Evolutionary conservation across 1,140 invertebrate species (phyloP), one percentile per base, ranked within the genome.

Genomic region (Mesaphorura yosii): DNA sequence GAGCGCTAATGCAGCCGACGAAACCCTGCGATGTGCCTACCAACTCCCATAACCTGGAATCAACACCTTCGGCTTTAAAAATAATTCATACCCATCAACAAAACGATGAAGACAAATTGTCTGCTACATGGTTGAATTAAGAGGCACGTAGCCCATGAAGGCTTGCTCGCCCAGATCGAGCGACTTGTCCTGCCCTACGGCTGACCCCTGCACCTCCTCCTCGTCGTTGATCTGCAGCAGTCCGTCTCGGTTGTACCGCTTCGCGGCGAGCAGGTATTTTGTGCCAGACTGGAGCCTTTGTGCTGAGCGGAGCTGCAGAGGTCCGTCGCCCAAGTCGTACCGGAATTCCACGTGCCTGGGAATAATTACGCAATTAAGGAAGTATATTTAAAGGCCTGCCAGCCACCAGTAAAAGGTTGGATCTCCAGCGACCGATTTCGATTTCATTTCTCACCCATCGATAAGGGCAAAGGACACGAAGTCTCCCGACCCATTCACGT

Each of bases 251-350:
- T 88, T 83, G 66, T 87, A 87, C 37, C 88, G 73, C 64, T 87
- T 88, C 3, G 86, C 85, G 1, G 83, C 78, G 15, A 90, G 78
- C 58, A 77, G 79, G 66, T 92, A 87, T 65, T 80, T 84, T 57
- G 78, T 76, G 45, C 86, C 83, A 62, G 86, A 72, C 6, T 76
- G 73, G 2, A 93, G 76, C 63, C 78, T 79, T 62, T 87, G 79
- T 1, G 78, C 67, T 2, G 86, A 89, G 19, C 76, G 77, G 20
- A 93, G 72, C n/a, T 84, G 68, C 28, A 87, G 83, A 2, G 82
- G 75, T 14, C 89, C 88, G 66, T 86, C 86, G 17, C 88, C 88
- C 20, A 91, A 75, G 71, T 93, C 88, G 70, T 88, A 93, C 60
- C 83, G 77, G 58, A 76, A 80, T 62, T 76, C 74, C 0, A 80